Percentiles rank a stretch among this genome's conserved stretches.
phyloP scores from a whole-genome alignment of 2,888 invertebrate species.

The Latrodectus elegans region DNA sequence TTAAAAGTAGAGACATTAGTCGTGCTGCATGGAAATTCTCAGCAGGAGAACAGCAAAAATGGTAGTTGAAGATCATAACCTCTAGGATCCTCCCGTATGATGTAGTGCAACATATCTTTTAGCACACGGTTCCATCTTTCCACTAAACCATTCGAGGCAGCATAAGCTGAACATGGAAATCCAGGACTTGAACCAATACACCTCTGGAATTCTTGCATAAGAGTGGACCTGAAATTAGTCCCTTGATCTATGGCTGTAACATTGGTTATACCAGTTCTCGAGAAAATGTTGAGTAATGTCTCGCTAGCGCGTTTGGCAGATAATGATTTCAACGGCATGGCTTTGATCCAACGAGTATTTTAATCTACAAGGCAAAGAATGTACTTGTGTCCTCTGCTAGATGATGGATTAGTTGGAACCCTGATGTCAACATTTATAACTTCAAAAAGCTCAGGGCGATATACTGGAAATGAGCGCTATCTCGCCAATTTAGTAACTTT shows the following conservation, averaged over 20 bases:
- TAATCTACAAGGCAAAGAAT: not conserved
- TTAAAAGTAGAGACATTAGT: not conserved
- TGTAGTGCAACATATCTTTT: not conserved
- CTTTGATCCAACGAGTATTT: not conserved
- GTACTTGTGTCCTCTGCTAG: no score
- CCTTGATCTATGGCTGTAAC: constrained; percentile 6
- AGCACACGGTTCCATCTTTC: no score
- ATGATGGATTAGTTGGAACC: not conserved
- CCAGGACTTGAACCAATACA: not conserved
- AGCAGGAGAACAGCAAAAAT: no score
- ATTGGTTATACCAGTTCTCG: not conserved
- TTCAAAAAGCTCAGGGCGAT: not conserved
- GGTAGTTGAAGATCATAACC: no score
- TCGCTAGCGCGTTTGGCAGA: not conserved
- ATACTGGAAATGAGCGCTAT: not conserved
- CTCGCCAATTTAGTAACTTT: not conserved
- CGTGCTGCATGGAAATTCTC: no score
- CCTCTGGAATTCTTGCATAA: not conserved
- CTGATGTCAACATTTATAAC: constrained; percentile 4
- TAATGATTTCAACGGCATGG: no score
- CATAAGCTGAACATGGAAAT: not conserved
- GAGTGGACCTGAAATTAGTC: not conserved
- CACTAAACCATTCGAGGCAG: not conserved
- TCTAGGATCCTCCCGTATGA: no score
- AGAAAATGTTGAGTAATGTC: constrained; percentile 9